These are phyloP conservation scores for Ursus arctos DNA, from an alignment of 2,113 vertebrate species.

Conservation along the genomic window DNA sequence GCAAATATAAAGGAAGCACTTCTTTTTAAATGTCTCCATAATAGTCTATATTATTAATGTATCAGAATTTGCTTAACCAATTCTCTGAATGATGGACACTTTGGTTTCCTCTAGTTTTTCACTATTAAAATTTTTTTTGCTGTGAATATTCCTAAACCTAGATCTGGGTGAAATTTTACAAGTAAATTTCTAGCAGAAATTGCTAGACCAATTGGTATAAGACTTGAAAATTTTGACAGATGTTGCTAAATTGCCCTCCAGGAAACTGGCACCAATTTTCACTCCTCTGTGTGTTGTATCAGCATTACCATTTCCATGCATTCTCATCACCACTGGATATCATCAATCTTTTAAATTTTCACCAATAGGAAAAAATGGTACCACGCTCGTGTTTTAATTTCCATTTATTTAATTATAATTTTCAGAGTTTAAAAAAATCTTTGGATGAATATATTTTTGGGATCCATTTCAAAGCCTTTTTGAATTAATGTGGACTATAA, in stretches of 20 bases:
- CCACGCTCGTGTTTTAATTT: constrained; percentile 23
- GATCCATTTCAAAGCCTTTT: constrained; percentile 51
- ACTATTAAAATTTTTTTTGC: neutral
- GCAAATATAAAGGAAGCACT: neutral
- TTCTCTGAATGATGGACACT: neutral
- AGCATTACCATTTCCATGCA: neutral
- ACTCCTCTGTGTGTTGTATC: neutral
- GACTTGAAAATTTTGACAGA: neutral
- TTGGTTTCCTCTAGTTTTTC: neutral
- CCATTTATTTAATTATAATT: constrained; percentile 63
- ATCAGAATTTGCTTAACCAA: neutral
- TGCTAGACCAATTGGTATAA: neutral
- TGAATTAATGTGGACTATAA: constrained; percentile 69
- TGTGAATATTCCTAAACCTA: neutral
- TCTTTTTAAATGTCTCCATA: neutral
- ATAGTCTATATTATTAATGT: neutral
- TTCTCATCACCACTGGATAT: neutral
- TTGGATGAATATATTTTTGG: constrained; percentile 53
- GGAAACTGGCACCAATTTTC: constrained; percentile 25
- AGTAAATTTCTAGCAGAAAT: neutral
- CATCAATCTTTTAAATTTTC: neutral
- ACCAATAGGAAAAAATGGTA: neutral
- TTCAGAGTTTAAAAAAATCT: constrained; percentile 49
- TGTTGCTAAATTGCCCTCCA: neutral
- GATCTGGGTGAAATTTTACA: constrained; percentile 18